phyloP scores from a whole-genome alignment of 2,113 vertebrate genomes.

The Microtus richardsoni region DNA sequence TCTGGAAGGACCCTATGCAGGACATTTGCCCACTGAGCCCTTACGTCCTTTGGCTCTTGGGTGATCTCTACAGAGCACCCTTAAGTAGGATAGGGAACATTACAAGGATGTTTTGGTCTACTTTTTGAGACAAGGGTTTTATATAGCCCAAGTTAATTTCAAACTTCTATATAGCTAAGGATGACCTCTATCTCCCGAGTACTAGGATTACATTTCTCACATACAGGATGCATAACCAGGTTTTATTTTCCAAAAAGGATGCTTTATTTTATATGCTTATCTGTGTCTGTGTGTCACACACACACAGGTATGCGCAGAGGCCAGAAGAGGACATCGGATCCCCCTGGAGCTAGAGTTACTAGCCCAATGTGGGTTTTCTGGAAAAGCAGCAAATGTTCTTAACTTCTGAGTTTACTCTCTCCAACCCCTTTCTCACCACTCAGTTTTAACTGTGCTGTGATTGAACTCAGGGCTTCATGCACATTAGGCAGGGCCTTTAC shows the following conservation, averaged over 20 bases:
- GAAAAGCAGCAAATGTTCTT: background rate
- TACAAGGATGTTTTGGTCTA: background rate
- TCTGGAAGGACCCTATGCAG: background rate
- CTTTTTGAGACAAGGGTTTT: background rate
- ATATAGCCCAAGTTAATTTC: background rate
- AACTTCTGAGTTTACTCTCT: background rate
- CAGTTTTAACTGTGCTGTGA: background rate
- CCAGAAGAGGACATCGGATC: background rate
- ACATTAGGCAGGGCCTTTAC: background rate
- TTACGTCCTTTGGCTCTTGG: background rate
- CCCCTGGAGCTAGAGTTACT: background rate
- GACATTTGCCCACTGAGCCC: background rate
- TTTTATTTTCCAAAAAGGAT: background rate
- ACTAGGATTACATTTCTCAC: too few relatives aligned
- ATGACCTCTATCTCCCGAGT: background rate
- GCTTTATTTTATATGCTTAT: background rate
- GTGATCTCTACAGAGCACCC: background rate
- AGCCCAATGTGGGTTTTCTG: too few relatives aligned
- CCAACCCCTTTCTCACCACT: background rate
- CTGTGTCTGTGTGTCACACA: background rate
- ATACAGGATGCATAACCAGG: too few relatives aligned
- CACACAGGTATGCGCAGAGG: background rate
- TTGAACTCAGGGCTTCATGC: background rate
- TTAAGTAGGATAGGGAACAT: background rate
- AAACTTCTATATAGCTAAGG: background rate